Conservation (phyloP, 2,797 vertebrate species). For the Pangasius krempfi region DNA sequence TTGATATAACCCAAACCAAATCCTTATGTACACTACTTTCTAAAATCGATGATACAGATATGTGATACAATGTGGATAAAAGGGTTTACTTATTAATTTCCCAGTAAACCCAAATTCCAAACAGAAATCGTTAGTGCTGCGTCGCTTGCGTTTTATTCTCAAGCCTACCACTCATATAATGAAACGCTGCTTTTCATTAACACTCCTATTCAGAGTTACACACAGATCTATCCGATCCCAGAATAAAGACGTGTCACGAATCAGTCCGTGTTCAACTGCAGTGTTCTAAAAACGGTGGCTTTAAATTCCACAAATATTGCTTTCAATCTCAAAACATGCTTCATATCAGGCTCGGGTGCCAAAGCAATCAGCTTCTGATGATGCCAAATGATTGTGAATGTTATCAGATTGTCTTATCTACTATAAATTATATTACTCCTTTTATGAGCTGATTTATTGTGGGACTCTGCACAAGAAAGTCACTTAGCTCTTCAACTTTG, state of each 20-base stretch:
- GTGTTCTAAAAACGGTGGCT: not conserved
- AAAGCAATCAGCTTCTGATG: not conserved
- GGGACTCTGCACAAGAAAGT: not conserved
- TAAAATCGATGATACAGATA: not conserved
- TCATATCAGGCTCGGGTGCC: too few species aligned
- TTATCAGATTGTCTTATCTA: not conserved
- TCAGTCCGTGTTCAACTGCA: not conserved
- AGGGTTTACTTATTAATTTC: not conserved
- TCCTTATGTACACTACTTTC: not conserved
- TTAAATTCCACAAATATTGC: not conserved
- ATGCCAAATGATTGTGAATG: not conserved
- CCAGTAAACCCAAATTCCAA: not conserved
- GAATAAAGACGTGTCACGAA: not conserved
- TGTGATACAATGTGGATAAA: not conserved
- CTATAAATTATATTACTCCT: not conserved
- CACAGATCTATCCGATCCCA: not conserved
- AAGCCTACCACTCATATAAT: not conserved
- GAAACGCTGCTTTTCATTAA: not conserved
- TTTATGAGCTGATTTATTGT: not conserved
- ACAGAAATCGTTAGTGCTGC: not conserved
- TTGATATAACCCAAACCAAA: not conserved
- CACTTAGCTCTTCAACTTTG: not conserved
- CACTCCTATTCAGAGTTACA: not conserved
- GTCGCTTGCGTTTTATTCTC: not conserved
- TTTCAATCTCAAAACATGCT: not conserved